Percentiles rank a stretch among this genome's conserved stretches.
These are phyloP conservation scores for Caenorhabditis angaria DNA, from an alignment of 2,888 invertebrate species.

Conservation along the genomic window DNA sequence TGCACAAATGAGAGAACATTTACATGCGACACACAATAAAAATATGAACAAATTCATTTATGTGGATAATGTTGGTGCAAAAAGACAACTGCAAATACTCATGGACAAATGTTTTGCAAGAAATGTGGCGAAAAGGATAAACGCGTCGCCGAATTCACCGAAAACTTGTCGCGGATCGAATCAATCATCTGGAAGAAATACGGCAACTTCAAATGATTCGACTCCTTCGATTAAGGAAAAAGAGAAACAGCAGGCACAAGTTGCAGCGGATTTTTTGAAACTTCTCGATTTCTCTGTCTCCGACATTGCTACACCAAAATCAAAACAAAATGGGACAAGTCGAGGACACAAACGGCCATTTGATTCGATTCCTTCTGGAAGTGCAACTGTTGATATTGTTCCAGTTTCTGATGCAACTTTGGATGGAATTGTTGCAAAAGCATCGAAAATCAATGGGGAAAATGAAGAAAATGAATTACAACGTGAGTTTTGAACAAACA, in stretches of 20 bases:
- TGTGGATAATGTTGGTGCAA: slow-evolving; percentile 68
- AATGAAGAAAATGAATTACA: slow-evolving; percentile 41
- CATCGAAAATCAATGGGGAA: slow-evolving; percentile 10
- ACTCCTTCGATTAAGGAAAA: background rate
- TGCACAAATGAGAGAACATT: slow-evolving; percentile 70
- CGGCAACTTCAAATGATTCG: slow-evolving; percentile 21
- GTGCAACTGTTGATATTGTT: slow-evolving; percentile 16
- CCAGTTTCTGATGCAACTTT: slow-evolving; percentile 8
- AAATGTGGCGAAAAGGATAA: slow-evolving; percentile 27
- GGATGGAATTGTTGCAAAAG: slow-evolving; percentile 7
- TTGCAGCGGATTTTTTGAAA: slow-evolving; percentile 31
- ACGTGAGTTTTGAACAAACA: slow-evolving; percentile 15
- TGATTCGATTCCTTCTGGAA: background rate
- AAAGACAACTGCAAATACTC: slow-evolving; percentile 63
- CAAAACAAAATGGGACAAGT: slow-evolving; percentile 27
- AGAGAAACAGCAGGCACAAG: slow-evolving; percentile 17
- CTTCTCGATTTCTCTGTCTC: slow-evolving; percentile 26
- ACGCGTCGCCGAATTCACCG: slow-evolving; percentile 22
- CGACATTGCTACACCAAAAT: slow-evolving; percentile 34
- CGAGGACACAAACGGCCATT: slow-evolving; percentile 27
- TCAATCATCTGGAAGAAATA: slow-evolving; percentile 35
- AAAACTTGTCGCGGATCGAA: slow-evolving; percentile 17
- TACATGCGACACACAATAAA: slow-evolving; percentile 66
- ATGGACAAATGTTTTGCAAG: slow-evolving; percentile 58
- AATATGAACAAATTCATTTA: slow-evolving; percentile 67